Conservation (phyloP, 2,888 invertebrate genomes). For the Cerastis rubricosa region DNA sequence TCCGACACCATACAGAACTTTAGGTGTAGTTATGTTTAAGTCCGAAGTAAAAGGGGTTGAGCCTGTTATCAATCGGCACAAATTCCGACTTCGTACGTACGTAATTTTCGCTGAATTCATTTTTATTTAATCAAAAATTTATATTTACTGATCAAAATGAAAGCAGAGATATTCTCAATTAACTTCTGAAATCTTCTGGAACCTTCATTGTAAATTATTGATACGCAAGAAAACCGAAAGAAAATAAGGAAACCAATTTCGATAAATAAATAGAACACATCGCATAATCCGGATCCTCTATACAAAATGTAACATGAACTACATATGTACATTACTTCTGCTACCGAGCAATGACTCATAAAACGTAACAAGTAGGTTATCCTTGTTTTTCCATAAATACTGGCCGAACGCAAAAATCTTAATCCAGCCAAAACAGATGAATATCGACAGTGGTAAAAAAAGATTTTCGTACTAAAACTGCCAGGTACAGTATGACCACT, state of each 20-base stretch:
- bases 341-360: constrained; percentile 59
- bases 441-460: background rate
- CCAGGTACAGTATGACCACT: background rate
- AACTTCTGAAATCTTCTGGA: constrained; percentile 8
- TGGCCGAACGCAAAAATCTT: constrained; percentile 7
- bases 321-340: constrained; percentile 43
- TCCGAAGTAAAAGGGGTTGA: background rate
- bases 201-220: constrained; percentile 17
- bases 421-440: constrained; percentile 23
- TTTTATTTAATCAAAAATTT: background rate
- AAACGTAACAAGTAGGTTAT: constrained; percentile 43
- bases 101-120: background rate
- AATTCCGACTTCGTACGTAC: too few relatives aligned
- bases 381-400: constrained; percentile 51
- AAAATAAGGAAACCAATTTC: constrained; percentile 57
- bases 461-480: background rate
- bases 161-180: background rate
- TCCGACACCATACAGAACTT: too few relatives aligned
- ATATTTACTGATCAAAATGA: background rate
- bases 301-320: constrained; percentile 67
- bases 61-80: background rate
- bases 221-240: constrained; percentile 27
- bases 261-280: constrained; percentile 69
- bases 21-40: too few relatives aligned
- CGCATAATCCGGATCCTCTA: constrained; percentile 63